These are phyloP conservation scores for Syngnathus typhle DNA, from an alignment of 2,113 vertebrate genomes.

Conservation along the genomic window DNA sequence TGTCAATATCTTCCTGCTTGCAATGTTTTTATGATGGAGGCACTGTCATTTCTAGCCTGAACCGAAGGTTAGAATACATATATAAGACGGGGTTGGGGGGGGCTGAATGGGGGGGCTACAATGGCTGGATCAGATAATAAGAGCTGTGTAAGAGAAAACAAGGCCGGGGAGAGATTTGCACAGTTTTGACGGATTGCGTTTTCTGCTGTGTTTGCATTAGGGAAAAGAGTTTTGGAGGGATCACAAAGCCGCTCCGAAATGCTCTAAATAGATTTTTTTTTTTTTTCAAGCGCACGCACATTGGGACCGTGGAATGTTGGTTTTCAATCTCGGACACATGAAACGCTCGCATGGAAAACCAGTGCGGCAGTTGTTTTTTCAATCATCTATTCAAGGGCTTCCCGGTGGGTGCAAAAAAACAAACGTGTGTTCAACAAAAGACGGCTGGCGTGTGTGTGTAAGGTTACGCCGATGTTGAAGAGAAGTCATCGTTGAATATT, in stretches of 20 bases:
- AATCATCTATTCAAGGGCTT: constrained; percentile 68
- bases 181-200: constrained; percentile 47
- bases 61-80: constrained; percentile 1
- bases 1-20: constrained; percentile 30
- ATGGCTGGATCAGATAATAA: constrained; percentile 58
- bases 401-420: constrained; percentile 56
- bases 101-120: constrained; percentile 25
- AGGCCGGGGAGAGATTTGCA: constrained; percentile 29
- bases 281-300: constrained; percentile 64
- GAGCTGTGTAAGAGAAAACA: constrained; percentile 37
- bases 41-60: constrained; percentile 22
- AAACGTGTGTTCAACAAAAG: constrained; percentile 62
- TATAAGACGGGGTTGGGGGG: background rate
- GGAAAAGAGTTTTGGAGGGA: constrained; percentile 60
- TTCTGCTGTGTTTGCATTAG: constrained; percentile 70
- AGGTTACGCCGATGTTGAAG: background rate
- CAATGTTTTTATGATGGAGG: constrained; percentile 26
- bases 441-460: constrained; percentile 9
- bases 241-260: constrained; percentile 61
- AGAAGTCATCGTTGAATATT: constrained; percentile 18
- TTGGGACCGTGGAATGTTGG: constrained; percentile 71
- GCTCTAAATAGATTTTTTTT: constrained; percentile 67
- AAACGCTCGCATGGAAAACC: constrained; percentile 67
- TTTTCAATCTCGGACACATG: constrained; percentile 72
- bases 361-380: constrained; percentile 63